A percentile compares a stretch with the other conserved stretches of the same genome.
Evolutionary conservation across 2,888 invertebrate species (phyloP).

Genomic region (Stenoptilia bipunctidactyla): DNA sequence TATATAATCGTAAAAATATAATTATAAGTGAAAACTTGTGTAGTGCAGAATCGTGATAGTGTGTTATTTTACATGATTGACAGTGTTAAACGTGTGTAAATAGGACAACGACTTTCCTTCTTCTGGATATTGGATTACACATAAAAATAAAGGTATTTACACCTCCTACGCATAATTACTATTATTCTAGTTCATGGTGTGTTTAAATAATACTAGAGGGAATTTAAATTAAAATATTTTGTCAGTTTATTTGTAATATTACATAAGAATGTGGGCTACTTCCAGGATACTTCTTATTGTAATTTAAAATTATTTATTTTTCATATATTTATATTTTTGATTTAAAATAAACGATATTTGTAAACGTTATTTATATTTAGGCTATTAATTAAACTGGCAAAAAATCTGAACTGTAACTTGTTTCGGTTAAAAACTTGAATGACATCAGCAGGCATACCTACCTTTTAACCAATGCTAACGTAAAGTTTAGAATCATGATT

Average conservation of each 20-base stretch:
- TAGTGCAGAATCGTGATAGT: constrained; percentile 64
- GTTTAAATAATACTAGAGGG: not conserved
- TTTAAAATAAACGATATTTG: too few relatives aligned
- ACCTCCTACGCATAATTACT: constrained; percentile 47
- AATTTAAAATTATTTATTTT: too few relatives aligned
- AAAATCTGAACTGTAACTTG: not conserved
- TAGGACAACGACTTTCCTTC: constrained; percentile 60
- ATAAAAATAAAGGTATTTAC: constrained; percentile 63
- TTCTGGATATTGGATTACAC: constrained; percentile 70
- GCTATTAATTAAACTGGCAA: too few relatives aligned
- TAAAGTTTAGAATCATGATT: constrained; percentile 50
- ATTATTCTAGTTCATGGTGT: constrained; percentile 13
- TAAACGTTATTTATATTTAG: too few relatives aligned
- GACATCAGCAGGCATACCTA: constrained; percentile 52
- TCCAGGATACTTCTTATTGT: not conserved
- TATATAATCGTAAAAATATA: constrained; percentile 60
- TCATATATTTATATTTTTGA: too few relatives aligned
- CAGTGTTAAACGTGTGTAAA: constrained; percentile 61
- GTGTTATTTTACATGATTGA: constrained; percentile 57
- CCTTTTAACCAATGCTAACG: constrained; percentile 24
- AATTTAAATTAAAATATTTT: not conserved
- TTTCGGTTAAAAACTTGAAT: not conserved
- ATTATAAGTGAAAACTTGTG: constrained; percentile 64
- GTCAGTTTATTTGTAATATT: constrained; percentile 30
- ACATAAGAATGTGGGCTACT: constrained; percentile 42